These are phyloP conservation scores for Psix sp. DNA, from an alignment of 1,140 invertebrate species.

Conservation along the genomic window DNA sequence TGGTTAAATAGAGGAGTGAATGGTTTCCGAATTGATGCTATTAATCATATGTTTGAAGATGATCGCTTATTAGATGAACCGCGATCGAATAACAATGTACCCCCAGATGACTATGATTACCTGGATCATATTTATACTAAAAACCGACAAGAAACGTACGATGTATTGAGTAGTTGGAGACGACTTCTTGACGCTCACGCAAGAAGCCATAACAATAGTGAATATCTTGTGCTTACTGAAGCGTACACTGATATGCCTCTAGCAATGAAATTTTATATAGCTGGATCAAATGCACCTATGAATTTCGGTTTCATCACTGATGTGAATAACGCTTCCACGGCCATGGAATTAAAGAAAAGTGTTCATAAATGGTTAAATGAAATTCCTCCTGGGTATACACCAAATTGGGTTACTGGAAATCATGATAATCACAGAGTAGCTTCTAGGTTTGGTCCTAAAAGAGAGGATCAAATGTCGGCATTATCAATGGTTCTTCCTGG, in stretches of 20 bases:
- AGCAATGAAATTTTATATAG: constrained; percentile 81
- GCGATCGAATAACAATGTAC: constrained; percentile 36
- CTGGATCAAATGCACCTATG: constrained; percentile 79
- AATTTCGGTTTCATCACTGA: constrained; percentile 79
- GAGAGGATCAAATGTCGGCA: constrained; percentile 82
- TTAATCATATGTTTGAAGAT: constrained; percentile 76
- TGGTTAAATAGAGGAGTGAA: constrained; percentile 84
- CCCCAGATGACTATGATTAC: constrained; percentile 62
- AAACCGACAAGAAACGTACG: constrained; percentile 69
- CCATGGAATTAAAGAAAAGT: constrained; percentile 76
- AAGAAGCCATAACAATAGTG: neutral
- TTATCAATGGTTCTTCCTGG: constrained; percentile 81
- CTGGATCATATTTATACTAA: constrained; percentile 66
- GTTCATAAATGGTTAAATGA: constrained; percentile 79
- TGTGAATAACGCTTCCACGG: constrained; percentile 76
- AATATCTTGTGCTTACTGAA: constrained; percentile 81
- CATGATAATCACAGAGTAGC: constrained; percentile 83
- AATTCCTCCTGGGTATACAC: constrained; percentile 65
- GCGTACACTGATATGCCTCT: constrained; percentile 78
- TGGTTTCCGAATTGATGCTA: constrained; percentile 84
- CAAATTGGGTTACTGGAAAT: constrained; percentile 79
- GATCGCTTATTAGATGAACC: constrained; percentile 65
- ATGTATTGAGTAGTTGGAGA: constrained; percentile 66
- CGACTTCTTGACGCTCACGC: constrained; percentile 55
- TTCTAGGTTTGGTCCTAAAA: constrained; percentile 79